Evolutionary conservation across 2,888 invertebrate species (phyloP), one percentile per base, ranked within the genome.

Genomic region (Didymodactylos carnosus): DNA sequence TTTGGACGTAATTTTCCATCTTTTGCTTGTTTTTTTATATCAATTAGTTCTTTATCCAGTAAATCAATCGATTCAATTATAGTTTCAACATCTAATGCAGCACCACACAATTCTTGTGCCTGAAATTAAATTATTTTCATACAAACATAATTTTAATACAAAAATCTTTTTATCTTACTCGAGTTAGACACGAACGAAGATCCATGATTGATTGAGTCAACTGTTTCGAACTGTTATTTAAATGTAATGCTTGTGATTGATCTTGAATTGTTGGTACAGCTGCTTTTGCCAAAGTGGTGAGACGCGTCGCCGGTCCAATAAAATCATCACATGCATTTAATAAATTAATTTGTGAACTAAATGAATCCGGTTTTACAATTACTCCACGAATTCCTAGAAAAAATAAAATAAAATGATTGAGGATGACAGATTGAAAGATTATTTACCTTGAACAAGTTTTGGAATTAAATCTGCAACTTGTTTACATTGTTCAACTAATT

Each of bases 241-340:
- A 49, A 35, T 74, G 74, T 7, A 74, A 40, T 25, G 72, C 73
- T 69, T 73, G 70, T 8, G 72, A 70, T 29, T 73, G 72, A 71
- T 75, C 75, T n/a, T 39, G 25, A n/a, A 75, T 70, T 23, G 73
- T 75, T 6, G 75, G 75, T 25, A 73, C 35, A 39, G 72, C 49
- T 35, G 73, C 53, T 43, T 70, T 35, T 2, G 73, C 70, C 14
- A 73, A 35, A 51, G n/a, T 41, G 25, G 72, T 29, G 70, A 75
- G 46, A 43, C 72, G 70, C 40, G 72, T 72, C 4, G 73, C 53
- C 11, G 75, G 75, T 53, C 71, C 69, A n/a, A 77, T 14, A 41
- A 93, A 90, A 40, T 90, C 88, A 81, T 92, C 91, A 0, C 90
- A 88, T 0, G 91, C 89, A 76, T 90, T 89, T 78, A 93, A 90